Base-by-base conservation (phyloP, 2,888 invertebrate species). In the Nudaria mundana region DNA sequence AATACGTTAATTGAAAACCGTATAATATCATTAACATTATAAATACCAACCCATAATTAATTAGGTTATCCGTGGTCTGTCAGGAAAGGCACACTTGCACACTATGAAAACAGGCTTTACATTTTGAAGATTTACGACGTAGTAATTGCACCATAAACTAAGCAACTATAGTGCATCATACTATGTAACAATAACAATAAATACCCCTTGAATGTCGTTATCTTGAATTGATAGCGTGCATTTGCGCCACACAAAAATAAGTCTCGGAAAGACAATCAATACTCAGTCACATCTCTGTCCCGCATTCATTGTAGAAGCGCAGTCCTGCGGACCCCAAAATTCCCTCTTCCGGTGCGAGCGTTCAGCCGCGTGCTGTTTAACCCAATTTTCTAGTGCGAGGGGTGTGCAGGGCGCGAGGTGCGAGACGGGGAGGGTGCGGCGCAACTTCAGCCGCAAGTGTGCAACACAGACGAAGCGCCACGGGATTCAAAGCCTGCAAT, bases 301-400 rank as follows among this genome's bases (percentile, higher is more conserved):
- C 83, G 81, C 77, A 80, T 79, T 84, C 77, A 81, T 76, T 78
- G 81, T 82, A 66, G 77, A 83, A 82, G 77, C 82, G 80, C 79
- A 83, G 72, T 81, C 75, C 71, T 77, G 73, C 69, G 76, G 78
- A 74, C 73, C 79, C 82, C 77, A 68, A 84, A 82, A 78, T 80
- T 81, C 83, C 83, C 81, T 79, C 80, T 81, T 82, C 82, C 82
- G 81, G 75, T 76, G 73, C 76, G 78, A 73, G 62, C 71, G 76
- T 78, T 74, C 75, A 79, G 72, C 78, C 76, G 84, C 81, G 79
- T 83, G 77, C 81, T 86, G 76, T 86, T 84, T 86, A 85, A 87
- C 87, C 87, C 84, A 86, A 85, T 86, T 86, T 85, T 82, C 83
- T 82, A 80, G 83, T 75, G 66, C 71, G 73, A 77, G 81, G 81